Conservation (phyloP, 2,888 invertebrate species). For the Idaea straminata region DNA sequence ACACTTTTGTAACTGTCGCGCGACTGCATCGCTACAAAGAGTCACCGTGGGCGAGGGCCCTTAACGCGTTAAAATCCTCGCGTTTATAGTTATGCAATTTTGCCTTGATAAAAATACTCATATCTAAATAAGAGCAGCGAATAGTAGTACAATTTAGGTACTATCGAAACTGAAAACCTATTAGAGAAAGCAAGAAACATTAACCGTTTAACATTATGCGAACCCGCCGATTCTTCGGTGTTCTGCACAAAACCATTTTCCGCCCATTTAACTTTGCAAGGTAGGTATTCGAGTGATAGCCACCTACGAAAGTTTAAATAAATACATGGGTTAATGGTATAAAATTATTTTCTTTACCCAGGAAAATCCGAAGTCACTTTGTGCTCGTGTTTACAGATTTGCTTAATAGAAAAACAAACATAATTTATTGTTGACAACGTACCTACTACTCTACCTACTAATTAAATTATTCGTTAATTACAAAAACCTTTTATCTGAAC, state of each 20-base stretch:
- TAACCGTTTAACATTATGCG: slow-evolving; percentile 18
- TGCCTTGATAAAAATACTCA: too few species aligned
- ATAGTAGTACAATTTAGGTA: slow-evolving; percentile 5
- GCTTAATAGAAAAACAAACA: neutral
- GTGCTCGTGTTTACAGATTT: neutral
- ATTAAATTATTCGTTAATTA: slow-evolving; percentile 4
- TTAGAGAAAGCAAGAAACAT: slow-evolving; percentile 16
- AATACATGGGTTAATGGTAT: neutral
- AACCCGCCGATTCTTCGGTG: slow-evolving; percentile 15
- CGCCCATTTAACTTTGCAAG: slow-evolving; percentile 22
- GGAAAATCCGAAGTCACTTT: neutral
- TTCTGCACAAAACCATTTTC: slow-evolving; percentile 21
- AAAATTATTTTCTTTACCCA: neutral
- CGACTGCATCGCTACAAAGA: too few species aligned
- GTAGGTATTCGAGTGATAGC: slow-evolving; percentile 18
- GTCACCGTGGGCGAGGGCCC: too few species aligned
- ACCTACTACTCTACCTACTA: neutral
- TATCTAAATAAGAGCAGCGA: neutral
- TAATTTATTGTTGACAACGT: neutral
- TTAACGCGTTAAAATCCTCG: too few species aligned
- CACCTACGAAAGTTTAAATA: slow-evolving; percentile 9
- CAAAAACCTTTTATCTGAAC: neutral
- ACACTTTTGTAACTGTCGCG: too few species aligned
- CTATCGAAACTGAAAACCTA: neutral
- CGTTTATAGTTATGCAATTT: too few species aligned